Percentiles rank a stretch among this genome's conserved stretches.
These are phyloP conservation scores for Acleris laterana DNA, from an alignment of 2,888 invertebrate species.

Conservation along the genomic window DNA sequence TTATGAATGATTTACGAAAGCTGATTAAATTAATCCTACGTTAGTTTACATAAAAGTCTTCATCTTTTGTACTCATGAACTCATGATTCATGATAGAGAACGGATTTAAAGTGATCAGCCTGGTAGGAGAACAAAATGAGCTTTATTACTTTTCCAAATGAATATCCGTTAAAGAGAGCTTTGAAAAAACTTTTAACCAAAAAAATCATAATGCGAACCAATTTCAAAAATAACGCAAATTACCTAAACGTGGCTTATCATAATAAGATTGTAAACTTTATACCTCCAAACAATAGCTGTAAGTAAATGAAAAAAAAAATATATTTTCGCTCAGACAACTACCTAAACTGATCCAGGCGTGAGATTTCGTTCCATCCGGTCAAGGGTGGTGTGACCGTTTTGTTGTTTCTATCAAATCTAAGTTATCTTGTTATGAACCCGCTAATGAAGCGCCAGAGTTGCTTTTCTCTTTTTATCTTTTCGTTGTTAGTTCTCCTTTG, in stretches of 20 bases:
- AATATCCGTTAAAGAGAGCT: background rate
- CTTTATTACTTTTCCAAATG: background rate
- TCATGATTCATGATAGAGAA: too few species aligned
- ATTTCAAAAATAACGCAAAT: background rate
- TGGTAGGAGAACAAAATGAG: too few species aligned
- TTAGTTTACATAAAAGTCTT: too few species aligned
- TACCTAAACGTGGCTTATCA: slow-evolving; percentile 29
- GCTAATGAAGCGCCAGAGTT: slow-evolving; percentile 1
- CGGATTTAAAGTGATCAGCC: too few species aligned
- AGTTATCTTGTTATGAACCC: slow-evolving; percentile 9
- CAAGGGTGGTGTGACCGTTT: background rate
- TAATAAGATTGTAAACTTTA: slow-evolving; percentile 5
- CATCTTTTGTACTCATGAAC: too few species aligned
- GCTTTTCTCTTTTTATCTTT: background rate
- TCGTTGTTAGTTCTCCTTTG: slow-evolving; percentile 5
- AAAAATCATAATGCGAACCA: too few species aligned
- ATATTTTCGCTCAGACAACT: slow-evolving; percentile 16
- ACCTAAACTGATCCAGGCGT: slow-evolving; percentile 19
- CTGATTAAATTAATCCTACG: too few species aligned
- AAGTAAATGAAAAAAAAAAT: slow-evolving; percentile 10
- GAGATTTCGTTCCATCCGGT: slow-evolving; percentile 1
- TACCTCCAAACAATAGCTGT: slow-evolving; percentile 14
- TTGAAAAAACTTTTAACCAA: background rate
- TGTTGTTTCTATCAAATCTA: background rate
- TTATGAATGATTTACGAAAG: too few species aligned